Evolutionary conservation across 2,888 invertebrate genomes (phyloP), one percentile per base, ranked within the genome.

Genomic region (Strigamia transsilvanica): DNA sequence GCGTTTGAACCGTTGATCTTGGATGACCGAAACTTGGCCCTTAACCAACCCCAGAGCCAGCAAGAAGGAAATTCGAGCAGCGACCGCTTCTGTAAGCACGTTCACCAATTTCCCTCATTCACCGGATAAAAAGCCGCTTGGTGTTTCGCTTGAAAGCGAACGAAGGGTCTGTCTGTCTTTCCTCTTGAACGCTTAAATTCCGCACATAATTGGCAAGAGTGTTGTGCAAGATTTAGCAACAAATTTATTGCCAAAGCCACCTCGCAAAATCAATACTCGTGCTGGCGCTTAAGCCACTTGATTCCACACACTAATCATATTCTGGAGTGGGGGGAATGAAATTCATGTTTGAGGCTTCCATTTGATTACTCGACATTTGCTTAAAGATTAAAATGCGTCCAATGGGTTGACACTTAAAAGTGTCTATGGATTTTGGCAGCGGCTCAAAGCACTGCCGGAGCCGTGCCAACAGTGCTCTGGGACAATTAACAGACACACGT

Each of bases 221-320:
- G 73, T 73, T 73, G 73, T 73, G 73, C 73, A 73, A 73, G 73
- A 73, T 73, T 73, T 73, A 73, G 73, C 73, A 73, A 73, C 73
- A 73, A 73, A 73, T 73, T 73, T 73, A 73, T 73, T 73, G 73
- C 73, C 32, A 73, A 73, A 73, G 13, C 73, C 32, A 73, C 73
- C 73, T 27, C 13, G 32, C 32, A 27, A 73, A 27, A 73, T 73
- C 73, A 73, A 73, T 66, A 66, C 51, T 9, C 51, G 51, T 56
- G 56, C 56, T 12, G 73, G 32, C 27, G 73, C 73, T 73, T 73
- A 32, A 73, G 73, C 23, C 73, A 13, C 15, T 15, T 13, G 15
- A 27, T 73, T 73, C 73, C 2, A 27, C 6, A 32, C 73, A 73
- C 73, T 73, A 73, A 73, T 73, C 27, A 73, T 32, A 73, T 73